These are phyloP conservation scores for Acromyrmex echinatior DNA, from an alignment of 1,140 invertebrate species.

Conservation along the genomic window DNA sequence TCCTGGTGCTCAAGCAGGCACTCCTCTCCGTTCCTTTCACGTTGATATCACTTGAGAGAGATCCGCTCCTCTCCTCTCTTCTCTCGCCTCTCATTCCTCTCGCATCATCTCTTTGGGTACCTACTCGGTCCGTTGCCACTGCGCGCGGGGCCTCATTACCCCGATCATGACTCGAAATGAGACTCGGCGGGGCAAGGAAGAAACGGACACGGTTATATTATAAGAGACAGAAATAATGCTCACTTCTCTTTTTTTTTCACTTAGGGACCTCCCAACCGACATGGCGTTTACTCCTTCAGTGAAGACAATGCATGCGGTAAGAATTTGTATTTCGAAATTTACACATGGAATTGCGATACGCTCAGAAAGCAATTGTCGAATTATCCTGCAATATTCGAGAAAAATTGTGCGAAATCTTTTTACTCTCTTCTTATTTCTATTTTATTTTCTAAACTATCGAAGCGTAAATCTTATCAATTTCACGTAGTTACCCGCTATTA, in stretches of 20 bases:
- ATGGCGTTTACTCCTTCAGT: conserved; percentile 24
- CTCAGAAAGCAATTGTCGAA: neutral
- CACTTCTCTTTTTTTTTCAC: conserved; percentile 80
- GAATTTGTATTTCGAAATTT: conserved; percentile 15
- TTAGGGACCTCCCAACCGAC: conserved; percentile 38
- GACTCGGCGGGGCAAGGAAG: conserved; percentile 78
- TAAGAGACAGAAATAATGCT: conserved; percentile 85
- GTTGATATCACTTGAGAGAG: conserved; percentile 64
- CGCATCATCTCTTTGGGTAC: conserved; percentile 57
- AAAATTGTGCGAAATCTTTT: neutral
- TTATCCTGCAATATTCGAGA: neutral
- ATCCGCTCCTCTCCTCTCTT: conserved; percentile 64
- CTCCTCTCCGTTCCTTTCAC: conserved; percentile 70
- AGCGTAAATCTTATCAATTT: conserved; percentile 38
- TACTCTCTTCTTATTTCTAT: neutral
- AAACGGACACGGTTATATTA: conserved; percentile 86
- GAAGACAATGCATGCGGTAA: neutral
- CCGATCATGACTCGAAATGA: conserved; percentile 86
- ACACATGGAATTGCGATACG: conserved; percentile 15
- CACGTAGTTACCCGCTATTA: neutral
- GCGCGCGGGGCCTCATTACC: conserved; percentile 84
- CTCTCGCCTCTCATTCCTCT: conserved; percentile 21
- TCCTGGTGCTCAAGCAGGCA: conserved; percentile 30
- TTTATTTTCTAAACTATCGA: neutral
- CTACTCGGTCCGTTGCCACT: conserved; percentile 68